Conservation (phyloP, 64 coral and sea anemone genomes). For the Stichodactyla mertensii region DNA sequence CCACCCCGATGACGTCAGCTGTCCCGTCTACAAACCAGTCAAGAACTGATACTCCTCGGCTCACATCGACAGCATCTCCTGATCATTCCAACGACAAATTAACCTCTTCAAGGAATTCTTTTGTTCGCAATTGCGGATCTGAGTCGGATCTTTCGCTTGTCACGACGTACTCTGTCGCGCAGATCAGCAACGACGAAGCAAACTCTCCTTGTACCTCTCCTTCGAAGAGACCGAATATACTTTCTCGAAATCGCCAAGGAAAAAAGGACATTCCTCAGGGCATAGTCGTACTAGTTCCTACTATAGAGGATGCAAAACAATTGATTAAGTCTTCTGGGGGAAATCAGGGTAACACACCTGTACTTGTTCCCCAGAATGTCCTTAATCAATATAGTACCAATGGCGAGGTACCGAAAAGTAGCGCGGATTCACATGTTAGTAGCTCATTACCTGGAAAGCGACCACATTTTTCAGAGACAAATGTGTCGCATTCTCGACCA, state of each 20-base stretch:
- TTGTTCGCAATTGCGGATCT: neutral
- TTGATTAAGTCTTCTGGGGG: slow-evolving; percentile 72
- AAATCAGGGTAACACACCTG: slow-evolving; percentile 56
- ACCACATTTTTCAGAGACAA: neutral
- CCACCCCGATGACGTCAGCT: slow-evolving; percentile 14
- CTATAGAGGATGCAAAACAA: slow-evolving; percentile 79
- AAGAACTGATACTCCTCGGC: neutral
- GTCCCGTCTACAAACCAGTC: neutral
- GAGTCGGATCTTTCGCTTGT: slow-evolving; percentile 19
- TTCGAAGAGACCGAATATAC: slow-evolving; percentile 78
- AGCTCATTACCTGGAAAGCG: neutral
- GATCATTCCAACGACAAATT: neutral
- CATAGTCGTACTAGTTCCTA: slow-evolving; percentile 79
- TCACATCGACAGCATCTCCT: neutral
- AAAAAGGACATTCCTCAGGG: slow-evolving; percentile 72
- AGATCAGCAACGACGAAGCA: slow-evolving; percentile 4
- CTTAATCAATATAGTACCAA: slow-evolving; percentile 19
- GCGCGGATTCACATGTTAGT: neutral
- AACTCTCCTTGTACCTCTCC: slow-evolving; percentile 30
- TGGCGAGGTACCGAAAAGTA: neutral
- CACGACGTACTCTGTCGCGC: slow-evolving; percentile 44
- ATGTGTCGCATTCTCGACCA: neutral
- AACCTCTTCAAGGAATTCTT: neutral
- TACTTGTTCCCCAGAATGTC: slow-evolving; percentile 73
- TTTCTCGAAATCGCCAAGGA: slow-evolving; percentile 38